Evolutionary conservation across 92 coral and sea anemone genomes (phyloP).

Genomic region (Palythoa grandiflora): DNA sequence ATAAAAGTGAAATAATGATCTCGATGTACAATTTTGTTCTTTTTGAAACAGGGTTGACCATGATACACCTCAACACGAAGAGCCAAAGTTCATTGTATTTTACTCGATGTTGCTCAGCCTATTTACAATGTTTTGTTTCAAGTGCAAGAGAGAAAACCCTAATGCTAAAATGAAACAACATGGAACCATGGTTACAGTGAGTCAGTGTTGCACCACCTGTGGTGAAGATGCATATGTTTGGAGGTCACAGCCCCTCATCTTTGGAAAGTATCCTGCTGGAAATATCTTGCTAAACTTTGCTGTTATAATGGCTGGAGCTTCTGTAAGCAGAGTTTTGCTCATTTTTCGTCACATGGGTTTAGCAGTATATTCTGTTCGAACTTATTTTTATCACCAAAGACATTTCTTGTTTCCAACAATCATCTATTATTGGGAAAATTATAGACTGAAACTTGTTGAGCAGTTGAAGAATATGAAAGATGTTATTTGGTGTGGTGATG

Average conservation of each 20-base stretch:
- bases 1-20: neutral
- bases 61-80: neutral
- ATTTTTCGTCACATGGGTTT: conserved; percentile 67
- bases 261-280: conserved; percentile 70
- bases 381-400: conserved; percentile 70
- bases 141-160: no score
- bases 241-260: conserved; percentile 71
- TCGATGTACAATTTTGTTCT: neutral
- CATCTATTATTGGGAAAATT: conserved; percentile 59
- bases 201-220: neutral
- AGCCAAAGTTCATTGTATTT: no score
- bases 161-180: no score
- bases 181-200: neutral
- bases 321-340: conserved; percentile 64
- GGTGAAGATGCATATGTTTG: conserved; percentile 10
- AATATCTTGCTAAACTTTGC: conserved; percentile 66
- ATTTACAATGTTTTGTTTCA: no score
- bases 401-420: conserved; percentile 61
- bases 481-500: neutral
- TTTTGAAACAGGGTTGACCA: neutral
- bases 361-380: conserved; percentile 46
- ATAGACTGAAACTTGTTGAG: conserved; percentile 41
- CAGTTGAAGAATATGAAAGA: neutral
- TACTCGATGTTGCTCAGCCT: no score
- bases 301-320: conserved; percentile 73